Evolutionary conservation across 92 coral and sea anemone species (phyloP), one percentile per base, ranked within the genome.

Genomic region (Heteractis magnifica): DNA sequence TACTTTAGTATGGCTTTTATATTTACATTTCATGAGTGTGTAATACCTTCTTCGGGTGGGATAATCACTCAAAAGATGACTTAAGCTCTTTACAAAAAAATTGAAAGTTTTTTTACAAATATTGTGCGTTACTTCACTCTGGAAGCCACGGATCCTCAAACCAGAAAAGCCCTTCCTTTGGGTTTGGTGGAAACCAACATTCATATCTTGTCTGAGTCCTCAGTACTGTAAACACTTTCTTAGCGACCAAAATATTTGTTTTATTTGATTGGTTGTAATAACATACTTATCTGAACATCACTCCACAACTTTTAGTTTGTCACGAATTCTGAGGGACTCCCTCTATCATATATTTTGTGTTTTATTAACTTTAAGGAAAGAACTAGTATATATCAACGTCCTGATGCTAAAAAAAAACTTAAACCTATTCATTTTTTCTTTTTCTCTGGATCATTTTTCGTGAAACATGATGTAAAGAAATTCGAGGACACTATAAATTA

Each of bases 251-350:
- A 21, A 8, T 68, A 21, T 68, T 68, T 68, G 70, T 62, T 8
- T 68, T 68, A 21, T 21, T 68, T 68, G 15, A 68, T 7, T 23
- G 23, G 44, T 68, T 68, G 23, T n/a, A 20, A 68, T 68, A 68
- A 68, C 73, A 41, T 26, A 23, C 73, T 68, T 68, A 68, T 10
- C 73, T 68, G 48, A 68, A 68, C 73, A 68, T 68, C 73, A 68
- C 73, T 68, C 73, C 73, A 23, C 73, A 68, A 7, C 8, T 10
- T 23, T 68, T 11, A 68, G 6, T 68, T 26, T 68, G 73, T 68
- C 73, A 68, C 73, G 73, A 68, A 68, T 23, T 68, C 73, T 48
- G 14, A 26, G 9, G 8, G 44, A 68, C 11, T 68, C 73, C 14
- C 14, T 68, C 44, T 68, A 26, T 5, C 10, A 23, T 26, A 62